phyloP scores from a whole-genome alignment of 2,113 vertebrate species.

The Tursiops truncatus region DNA sequence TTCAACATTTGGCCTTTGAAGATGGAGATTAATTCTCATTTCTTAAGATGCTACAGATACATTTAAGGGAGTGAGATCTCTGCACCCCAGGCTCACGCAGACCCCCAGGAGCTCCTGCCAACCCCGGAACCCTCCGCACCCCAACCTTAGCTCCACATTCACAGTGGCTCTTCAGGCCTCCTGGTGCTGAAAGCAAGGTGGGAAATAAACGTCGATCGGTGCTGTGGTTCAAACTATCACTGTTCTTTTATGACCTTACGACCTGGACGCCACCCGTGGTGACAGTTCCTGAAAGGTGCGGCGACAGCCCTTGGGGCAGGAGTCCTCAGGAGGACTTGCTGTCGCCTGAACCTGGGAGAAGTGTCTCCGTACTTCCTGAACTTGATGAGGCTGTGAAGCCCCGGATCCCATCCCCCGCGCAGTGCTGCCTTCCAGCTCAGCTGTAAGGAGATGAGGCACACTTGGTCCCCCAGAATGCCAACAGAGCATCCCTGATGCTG shows the following conservation, averaged over 20 bases:
- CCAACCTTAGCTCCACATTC: neutral
- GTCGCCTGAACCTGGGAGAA: no score
- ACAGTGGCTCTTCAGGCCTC: no score
- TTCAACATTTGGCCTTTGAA: neutral
- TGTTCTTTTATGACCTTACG: neutral
- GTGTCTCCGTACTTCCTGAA: neutral
- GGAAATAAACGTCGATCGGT: fast-evolving
- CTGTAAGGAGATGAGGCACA: neutral
- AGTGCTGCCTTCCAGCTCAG: neutral
- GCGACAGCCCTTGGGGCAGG: neutral
- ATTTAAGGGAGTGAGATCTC: neutral
- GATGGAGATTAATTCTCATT: neutral
- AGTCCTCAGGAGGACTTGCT: neutral
- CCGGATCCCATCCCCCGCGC: fast-evolving
- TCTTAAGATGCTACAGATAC: neutral
- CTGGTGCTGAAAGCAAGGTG: neutral
- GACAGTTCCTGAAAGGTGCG: fast-evolving
- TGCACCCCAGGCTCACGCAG: no score
- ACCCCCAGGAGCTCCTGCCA: neutral
- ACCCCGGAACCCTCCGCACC: neutral
- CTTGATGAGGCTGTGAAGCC: neutral
- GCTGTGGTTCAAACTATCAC: neutral
- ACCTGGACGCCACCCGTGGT: neutral
- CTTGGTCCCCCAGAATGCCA: neutral
- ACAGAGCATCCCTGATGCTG: neutral